A percentile compares a stretch with the other conserved stretches of the same genome.
phyloP scores from a whole-genome alignment of 2,113 vertebrate species.

The Cathartes aura region DNA sequence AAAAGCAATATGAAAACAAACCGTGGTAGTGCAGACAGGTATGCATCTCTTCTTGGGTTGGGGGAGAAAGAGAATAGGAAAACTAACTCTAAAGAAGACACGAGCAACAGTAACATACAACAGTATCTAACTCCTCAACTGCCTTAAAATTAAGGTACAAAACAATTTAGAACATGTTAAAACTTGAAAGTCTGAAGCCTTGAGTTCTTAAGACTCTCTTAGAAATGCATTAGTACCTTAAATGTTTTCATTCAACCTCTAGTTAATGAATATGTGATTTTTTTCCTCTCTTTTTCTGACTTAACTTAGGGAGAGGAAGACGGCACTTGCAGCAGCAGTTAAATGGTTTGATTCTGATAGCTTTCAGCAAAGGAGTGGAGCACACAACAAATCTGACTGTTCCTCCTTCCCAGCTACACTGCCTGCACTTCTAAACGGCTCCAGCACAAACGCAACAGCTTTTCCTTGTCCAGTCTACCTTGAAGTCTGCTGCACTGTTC shows the following conservation, averaged over 20 bases:
- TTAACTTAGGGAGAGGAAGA: neutral
- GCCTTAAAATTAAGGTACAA: neutral
- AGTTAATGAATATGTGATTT: neutral
- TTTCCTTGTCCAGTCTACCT: neutral
- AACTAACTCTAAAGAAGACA: neutral
- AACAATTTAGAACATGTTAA: neutral
- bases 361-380: neutral
- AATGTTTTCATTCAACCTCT: neutral
- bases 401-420: neutral
- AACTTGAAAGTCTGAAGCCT: neutral
- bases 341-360: neutral
- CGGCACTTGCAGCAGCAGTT: neutral
- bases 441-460: neutral
- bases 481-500: neutral
- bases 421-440: neutral
- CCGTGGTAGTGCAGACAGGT: fast-evolving
- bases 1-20: neutral
- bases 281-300: neutral
- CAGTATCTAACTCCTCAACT: neutral
- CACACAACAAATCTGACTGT: neutral
- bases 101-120: neutral
- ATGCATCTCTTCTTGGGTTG: neutral
- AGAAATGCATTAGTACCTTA: neutral
- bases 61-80: neutral
- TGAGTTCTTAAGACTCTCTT: neutral